Conservation (phyloP, 2,113 vertebrate genomes). For the Gymnocephalus cernua region DNA sequence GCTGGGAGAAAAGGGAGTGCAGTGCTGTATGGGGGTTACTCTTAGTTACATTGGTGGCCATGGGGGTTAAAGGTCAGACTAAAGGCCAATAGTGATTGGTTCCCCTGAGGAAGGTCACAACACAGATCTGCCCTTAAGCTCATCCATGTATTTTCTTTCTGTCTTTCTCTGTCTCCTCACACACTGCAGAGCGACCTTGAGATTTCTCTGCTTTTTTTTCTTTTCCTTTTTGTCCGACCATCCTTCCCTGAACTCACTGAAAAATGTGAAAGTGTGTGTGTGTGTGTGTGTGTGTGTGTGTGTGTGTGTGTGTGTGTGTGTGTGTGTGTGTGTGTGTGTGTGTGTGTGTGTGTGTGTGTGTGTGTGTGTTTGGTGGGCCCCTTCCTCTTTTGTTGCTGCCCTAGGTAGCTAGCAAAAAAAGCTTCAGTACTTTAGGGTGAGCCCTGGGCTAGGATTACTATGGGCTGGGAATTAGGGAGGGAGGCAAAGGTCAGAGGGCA, state of each 20-base stretch:
- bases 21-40: conserved; percentile 46
- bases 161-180: conserved; percentile 23
- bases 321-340: conserved; percentile 31
- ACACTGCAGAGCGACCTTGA: conserved; percentile 69
- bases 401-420: conserved; percentile 51
- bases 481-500: conserved; percentile 64
- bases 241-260: conserved; percentile 50
- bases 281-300: conserved; percentile 36
- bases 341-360: conserved; percentile 20
- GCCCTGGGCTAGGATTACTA: conserved; percentile 62
- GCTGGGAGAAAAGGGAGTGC: conserved; percentile 16
- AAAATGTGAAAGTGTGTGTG: conserved; percentile 56
- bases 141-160: conserved; percentile 54
- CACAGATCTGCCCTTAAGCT: conserved; percentile 65
- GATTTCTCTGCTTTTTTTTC: conserved; percentile 42
- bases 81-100: conserved; percentile 74
- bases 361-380: conserved; percentile 38
- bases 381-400: conserved; percentile 54
- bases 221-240: conserved; percentile 38
- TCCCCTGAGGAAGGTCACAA: conserved; percentile 72
- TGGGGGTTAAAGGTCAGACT: conserved; percentile 73
- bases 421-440: conserved; percentile 58
- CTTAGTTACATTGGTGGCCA: conserved; percentile 58
- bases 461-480: conserved; percentile 60
- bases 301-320: conserved; percentile 35